Evolutionary conservation across 2,888 invertebrate species (phyloP).

Genomic region (Euplagia quadripunctaria): DNA sequence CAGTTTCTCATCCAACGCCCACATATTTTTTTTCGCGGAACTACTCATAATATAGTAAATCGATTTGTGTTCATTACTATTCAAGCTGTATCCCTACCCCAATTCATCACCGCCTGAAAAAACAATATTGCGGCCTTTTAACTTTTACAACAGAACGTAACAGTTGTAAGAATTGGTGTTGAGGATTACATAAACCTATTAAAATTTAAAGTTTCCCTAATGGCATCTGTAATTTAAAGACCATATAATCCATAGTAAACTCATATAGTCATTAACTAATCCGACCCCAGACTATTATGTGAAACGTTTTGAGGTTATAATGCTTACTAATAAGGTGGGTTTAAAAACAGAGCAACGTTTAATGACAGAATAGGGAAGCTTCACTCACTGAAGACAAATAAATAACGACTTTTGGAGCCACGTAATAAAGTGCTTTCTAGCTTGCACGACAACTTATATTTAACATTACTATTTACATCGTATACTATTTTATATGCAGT

Average conservation of each 20-base stretch:
- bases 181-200: not conserved
- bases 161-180: not conserved
- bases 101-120: too few species aligned
- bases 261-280: not conserved
- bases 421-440: not conserved
- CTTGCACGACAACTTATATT: not conserved
- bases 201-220: not conserved
- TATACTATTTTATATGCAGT: too few species aligned
- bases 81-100: too few species aligned
- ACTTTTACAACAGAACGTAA: too few species aligned
- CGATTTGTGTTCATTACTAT: too few species aligned
- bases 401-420: not conserved
- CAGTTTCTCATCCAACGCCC: not conserved
- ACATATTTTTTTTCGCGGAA: not conserved
- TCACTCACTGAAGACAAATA: not conserved
- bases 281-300: not conserved
- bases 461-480: not conserved
- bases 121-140: too few species aligned
- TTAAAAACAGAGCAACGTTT: not conserved
- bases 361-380: not conserved
- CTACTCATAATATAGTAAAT: too few species aligned
- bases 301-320: not conserved
- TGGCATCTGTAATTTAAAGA: not conserved
- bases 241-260: not conserved
- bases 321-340: not conserved